Evolutionary conservation across 2,797 vertebrate genomes (phyloP).

Genomic region (Sciurus carolinensis): DNA sequence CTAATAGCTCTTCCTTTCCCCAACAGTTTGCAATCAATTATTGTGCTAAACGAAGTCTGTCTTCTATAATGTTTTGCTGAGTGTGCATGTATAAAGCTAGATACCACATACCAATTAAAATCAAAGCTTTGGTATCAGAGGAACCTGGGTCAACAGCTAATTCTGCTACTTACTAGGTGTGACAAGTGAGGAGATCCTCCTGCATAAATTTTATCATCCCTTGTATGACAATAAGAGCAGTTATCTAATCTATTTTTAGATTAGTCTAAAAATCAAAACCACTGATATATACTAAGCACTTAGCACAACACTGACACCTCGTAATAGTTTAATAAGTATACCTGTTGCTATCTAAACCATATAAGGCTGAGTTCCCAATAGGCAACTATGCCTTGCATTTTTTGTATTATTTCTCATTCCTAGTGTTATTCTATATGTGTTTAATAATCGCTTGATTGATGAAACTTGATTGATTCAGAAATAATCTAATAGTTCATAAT

Average conservation of each 20-base stretch:
- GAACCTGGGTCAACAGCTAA: conserved; percentile 6
- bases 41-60: background rate
- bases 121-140: conserved; percentile 24
- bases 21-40: background rate
- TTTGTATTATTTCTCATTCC: background rate
- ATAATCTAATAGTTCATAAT: conserved; percentile 49
- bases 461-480: conserved; percentile 63
- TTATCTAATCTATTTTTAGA: background rate
- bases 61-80: background rate
- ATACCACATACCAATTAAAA: conserved; percentile 40
- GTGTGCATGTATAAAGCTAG: background rate
- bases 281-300: conserved; percentile 7
- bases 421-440: background rate
- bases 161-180: background rate
- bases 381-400: background rate
- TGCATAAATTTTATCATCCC: background rate
- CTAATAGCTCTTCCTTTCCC: background rate
- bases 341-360: background rate
- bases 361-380: background rate
- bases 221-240: background rate
- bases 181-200: conserved; percentile 39
- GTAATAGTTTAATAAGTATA: background rate
- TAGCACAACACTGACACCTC: conserved; percentile 36
- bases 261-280: conserved; percentile 50
- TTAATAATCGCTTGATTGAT: conserved; percentile 32